Percentiles rank a stretch among this genome's conserved stretches.
These are phyloP conservation scores for Sinelater perroti DNA, from an alignment of 2,888 invertebrate species.

Conservation along the genomic window DNA sequence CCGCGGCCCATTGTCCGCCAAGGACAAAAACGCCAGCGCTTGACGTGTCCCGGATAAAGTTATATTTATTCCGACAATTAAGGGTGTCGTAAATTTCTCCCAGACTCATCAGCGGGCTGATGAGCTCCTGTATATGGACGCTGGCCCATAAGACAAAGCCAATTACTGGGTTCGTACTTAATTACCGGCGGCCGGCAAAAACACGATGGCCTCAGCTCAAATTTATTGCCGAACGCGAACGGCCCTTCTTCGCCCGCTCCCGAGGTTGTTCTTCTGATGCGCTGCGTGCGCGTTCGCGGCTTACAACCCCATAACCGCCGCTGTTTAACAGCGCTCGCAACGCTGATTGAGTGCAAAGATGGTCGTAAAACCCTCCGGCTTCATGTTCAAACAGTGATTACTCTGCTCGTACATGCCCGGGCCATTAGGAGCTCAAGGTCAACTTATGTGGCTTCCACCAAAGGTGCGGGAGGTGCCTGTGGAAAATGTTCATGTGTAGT, in stretches of 20 bases:
- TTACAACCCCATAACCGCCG: slow-evolving; percentile 15
- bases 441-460: too few relatives aligned
- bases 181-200: slow-evolving; percentile 35
- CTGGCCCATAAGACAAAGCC: slow-evolving; percentile 30
- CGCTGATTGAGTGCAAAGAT: slow-evolving; percentile 24
- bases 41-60: slow-evolving; percentile 40
- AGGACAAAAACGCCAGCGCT: slow-evolving; percentile 23
- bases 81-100: slow-evolving; percentile 41
- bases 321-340: slow-evolving; percentile 15
- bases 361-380: slow-evolving; percentile 24
- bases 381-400: too few relatives aligned
- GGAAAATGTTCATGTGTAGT: too few relatives aligned
- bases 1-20: slow-evolving; percentile 25
- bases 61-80: slow-evolving; percentile 44
- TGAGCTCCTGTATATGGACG: slow-evolving; percentile 26
- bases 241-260: slow-evolving; percentile 7
- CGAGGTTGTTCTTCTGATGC: slow-evolving; percentile 17
- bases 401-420: too few relatives aligned
- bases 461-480: too few relatives aligned
- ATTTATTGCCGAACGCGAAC: slow-evolving; percentile 33
- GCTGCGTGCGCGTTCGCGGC: neutral
- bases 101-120: slow-evolving; percentile 30
- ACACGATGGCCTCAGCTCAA: slow-evolving; percentile 30
- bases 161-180: slow-evolving; percentile 37
- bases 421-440: too few relatives aligned